Evolutionary conservation across 2,797 vertebrate genomes (phyloP), one percentile per base, ranked within the genome.

Genomic region (Orientallactaga sibirica): DNA sequence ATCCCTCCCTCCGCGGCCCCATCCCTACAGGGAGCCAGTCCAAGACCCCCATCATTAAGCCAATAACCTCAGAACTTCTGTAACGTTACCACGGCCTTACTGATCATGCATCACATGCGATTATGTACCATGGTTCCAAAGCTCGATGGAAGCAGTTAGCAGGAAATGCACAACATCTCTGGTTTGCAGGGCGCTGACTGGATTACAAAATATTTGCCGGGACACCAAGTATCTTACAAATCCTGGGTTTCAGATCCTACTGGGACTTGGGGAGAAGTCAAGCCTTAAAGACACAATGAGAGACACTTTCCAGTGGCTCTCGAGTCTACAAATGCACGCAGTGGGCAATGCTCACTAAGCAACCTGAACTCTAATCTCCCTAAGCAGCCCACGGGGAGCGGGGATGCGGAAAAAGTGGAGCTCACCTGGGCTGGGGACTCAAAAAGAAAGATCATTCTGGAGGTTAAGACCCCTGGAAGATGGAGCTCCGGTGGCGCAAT

Each of bases 1-100:
- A 91, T 77, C 64, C 33, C 84, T 94, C 86, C 76, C 84, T 94
- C 86, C 76, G 76, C 61, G 75, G 25, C 61, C 88, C 83, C 89
- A 68, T 79, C 74, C 71, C 74, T 67, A 41, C 68, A 88, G 79
- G 74, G 55, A 92, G 68, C 20, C 24, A 75, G 94, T 64, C 88
- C 83, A 96, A 89, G 94, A 92, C 88, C 18, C 48, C 73, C 92
- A 88, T 94, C 85, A 71, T 86, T 82, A 96, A 92, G 85, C 89
- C 96, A 96, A 61, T 94, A 94, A 93, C 90, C 93, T 88, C 80
- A 0, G 70, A 87, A 87, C 79, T 88, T 78, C 91, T 88, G 48
- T 87, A 89, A 90, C 83, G 64, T 87, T 43, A 52, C 87, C 79
- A 71, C 66, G 1, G 7, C n/a, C 68, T 83, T 87, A 77, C 64